A percentile compares a stretch with the other conserved stretches of the same genome.
Conservation (phyloP, 2,888 invertebrate genomes). For the Pyrrhosoma nymphula region DNA sequence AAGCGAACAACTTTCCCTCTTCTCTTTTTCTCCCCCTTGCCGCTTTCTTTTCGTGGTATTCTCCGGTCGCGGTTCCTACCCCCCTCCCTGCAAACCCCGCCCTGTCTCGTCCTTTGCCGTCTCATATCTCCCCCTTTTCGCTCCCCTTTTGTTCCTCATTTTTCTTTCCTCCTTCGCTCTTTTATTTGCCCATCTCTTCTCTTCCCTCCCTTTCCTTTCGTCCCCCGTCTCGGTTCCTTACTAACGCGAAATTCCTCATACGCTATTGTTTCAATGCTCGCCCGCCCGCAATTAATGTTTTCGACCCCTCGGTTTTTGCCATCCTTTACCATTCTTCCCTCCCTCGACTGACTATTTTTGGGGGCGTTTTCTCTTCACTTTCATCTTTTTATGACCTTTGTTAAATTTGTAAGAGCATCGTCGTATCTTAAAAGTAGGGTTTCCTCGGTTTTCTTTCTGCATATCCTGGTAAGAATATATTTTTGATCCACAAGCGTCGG, state of each 20-base stretch:
- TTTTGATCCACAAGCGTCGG: too few relatives aligned
- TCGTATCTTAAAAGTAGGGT: too few relatives aligned
- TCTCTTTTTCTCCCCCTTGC: background rate
- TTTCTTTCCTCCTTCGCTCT: background rate
- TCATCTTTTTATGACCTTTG: background rate
- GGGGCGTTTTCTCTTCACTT: background rate
- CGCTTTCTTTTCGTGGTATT: background rate
- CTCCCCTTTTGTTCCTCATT: background rate
- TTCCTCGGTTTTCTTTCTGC: too few relatives aligned
- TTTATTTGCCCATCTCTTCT: background rate
- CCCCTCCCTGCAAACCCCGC: background rate
- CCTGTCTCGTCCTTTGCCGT: background rate
- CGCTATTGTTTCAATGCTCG: background rate
- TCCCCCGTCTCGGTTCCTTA: background rate
- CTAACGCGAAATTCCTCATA: background rate
- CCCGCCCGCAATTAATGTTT: background rate
- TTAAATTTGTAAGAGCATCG: background rate
- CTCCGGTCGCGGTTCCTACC: background rate
- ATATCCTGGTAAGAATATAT: too few relatives aligned
- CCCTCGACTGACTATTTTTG: background rate
- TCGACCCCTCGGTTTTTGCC: background rate
- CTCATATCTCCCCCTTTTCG: background rate
- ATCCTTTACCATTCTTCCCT: background rate
- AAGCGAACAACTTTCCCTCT: background rate
- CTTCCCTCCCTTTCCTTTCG: background rate